A percentile compares a stretch with the other conserved stretches of the same genome.
These are phyloP conservation scores for Pachydiplax longipennis DNA, from an alignment of 2,888 invertebrate species.

Conservation along the genomic window DNA sequence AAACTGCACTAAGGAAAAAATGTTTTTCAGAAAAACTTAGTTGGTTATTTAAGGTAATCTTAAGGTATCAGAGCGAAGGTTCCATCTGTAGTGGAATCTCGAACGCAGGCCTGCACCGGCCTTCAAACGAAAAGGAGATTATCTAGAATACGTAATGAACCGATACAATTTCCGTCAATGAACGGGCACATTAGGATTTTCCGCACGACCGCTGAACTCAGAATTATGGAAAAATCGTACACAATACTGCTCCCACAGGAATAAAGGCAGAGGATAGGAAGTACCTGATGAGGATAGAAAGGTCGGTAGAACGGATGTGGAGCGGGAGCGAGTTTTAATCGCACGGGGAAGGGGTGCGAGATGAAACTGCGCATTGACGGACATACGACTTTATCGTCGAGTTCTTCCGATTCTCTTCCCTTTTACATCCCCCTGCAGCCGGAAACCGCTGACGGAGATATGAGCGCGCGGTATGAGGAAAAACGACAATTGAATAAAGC, in stretches of 20 bases:
- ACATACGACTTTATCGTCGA: slow-evolving; percentile 26
- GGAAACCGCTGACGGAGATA: background rate
- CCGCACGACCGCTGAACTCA: background rate
- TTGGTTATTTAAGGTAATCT: too few species aligned
- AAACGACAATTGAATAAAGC: background rate
- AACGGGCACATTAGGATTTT: background rate
- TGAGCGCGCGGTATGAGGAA: background rate
- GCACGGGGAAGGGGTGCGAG: background rate
- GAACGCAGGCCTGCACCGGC: too few species aligned
- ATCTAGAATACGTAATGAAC: too few species aligned
- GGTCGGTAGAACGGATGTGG: background rate
- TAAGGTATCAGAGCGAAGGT: too few species aligned
- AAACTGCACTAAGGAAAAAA: too few species aligned
- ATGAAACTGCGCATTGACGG: slow-evolving; percentile 6
- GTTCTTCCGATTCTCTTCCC: background rate
- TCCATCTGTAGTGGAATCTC: too few species aligned
- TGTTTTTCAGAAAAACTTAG: too few species aligned
- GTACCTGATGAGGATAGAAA: background rate
- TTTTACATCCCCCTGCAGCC: background rate
- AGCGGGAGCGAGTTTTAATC: background rate
- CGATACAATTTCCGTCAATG: background rate
- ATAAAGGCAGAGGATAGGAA: too few species aligned
- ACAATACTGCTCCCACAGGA: too few species aligned
- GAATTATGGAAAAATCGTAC: too few species aligned
- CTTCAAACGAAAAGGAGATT: too few species aligned